A percentile compares a stretch with the other conserved stretches of the same genome.
Conservation (phyloP, 2,113 vertebrate genomes). For the Castor canadensis region DNA sequence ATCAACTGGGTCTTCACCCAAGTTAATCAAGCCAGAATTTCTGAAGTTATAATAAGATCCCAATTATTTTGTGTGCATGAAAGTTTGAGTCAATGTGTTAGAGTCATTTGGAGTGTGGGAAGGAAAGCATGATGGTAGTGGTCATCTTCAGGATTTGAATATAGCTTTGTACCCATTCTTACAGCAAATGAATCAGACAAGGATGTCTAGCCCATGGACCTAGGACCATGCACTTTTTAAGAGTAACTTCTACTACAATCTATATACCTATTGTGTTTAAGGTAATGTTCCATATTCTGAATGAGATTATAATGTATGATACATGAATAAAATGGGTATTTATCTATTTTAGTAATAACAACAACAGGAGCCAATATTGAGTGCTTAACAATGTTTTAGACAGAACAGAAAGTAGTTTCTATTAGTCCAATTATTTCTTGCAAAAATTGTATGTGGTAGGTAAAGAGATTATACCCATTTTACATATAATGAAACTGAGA, state of each 20-base stretch:
- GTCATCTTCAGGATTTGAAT: background rate
- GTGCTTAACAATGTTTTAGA: background rate
- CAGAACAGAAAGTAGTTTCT: background rate
- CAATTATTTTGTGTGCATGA: background rate
- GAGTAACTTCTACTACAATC: conserved; percentile 14
- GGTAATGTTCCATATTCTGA: conserved; percentile 23
- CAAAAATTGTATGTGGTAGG: background rate
- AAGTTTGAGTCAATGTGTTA: background rate
- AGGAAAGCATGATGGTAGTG: background rate
- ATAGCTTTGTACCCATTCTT: background rate
- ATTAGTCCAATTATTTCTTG: conserved; percentile 11
- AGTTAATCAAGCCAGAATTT: background rate
- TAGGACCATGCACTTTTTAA: background rate
- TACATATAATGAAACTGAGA: conserved; percentile 3
- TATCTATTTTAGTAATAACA: background rate
- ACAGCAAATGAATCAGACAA: background rate
- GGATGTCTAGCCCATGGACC: background rate
- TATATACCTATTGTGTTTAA: background rate
- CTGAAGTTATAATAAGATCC: background rate
- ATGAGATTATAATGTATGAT: background rate
- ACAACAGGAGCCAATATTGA: background rate
- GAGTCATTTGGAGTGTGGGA: background rate
- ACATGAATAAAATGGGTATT: background rate
- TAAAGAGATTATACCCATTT: conserved; percentile 19
- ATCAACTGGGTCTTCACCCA: background rate